These are phyloP conservation scores for Neoitamus cyanurus DNA, from an alignment of 2,888 invertebrate species.

Conservation along the genomic window DNA sequence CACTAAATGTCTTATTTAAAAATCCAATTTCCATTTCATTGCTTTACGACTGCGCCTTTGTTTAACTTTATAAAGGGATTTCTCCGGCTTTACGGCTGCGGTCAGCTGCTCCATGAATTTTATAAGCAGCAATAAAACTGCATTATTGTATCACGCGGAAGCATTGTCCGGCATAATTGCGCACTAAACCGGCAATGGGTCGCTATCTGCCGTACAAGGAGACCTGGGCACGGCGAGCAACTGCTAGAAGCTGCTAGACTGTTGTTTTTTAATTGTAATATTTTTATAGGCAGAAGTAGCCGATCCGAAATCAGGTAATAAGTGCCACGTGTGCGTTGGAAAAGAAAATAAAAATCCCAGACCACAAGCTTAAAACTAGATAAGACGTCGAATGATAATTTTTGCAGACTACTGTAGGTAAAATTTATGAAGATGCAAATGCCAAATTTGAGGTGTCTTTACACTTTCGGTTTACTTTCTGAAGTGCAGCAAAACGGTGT, in stretches of 20 bases:
- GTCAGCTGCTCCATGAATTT: neutral
- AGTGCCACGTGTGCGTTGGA: too few relatives aligned
- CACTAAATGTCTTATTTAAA: slow-evolving; percentile 23
- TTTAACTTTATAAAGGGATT: slow-evolving; percentile 5
- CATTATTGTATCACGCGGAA: neutral
- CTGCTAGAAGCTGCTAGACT: too few relatives aligned
- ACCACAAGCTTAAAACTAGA: too few relatives aligned
- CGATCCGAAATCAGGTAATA: too few relatives aligned
- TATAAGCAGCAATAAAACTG: neutral
- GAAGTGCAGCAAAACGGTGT: too few relatives aligned
- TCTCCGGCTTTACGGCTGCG: neutral
- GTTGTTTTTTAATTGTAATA: neutral
- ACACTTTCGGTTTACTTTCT: too few relatives aligned
- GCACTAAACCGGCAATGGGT: neutral
- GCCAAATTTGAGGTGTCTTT: too few relatives aligned
- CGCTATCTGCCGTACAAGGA: neutral
- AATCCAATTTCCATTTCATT: slow-evolving; percentile 16
- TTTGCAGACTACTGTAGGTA: too few relatives aligned
- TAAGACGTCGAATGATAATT: too few relatives aligned
- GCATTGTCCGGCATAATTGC: neutral
- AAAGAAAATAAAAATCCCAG: too few relatives aligned
- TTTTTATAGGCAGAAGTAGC: neutral
- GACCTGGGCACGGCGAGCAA: neutral
- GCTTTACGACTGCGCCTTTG: neutral
- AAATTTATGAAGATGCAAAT: too few relatives aligned